Evolutionary conservation across 2,888 invertebrate species (phyloP), one percentile per base, ranked within the genome.

Genomic region (Pristionchus exspectatus): DNA sequence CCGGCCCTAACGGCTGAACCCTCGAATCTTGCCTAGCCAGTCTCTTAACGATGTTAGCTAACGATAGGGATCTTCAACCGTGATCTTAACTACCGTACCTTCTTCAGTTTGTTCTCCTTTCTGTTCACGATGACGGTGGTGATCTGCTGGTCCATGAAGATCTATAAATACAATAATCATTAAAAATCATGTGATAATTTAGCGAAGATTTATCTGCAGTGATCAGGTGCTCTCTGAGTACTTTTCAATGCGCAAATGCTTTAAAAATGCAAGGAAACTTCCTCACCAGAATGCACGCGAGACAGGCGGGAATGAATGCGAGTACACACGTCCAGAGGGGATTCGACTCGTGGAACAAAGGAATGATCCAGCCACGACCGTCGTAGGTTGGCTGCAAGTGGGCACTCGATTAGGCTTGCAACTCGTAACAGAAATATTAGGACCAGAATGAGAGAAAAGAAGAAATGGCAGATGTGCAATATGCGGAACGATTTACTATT

Each of bases 101-200:
- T 96, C 90, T 98, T 98, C 92, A 99, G 96, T 95, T 99, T 98
- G 95, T 99, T 98, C 96, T 99, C 99, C 95, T 98, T 98, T 77
- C 99, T 96, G 95, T 99, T 99, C 56, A 99, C 97, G 95, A 99
- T 99, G 56, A 99, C 99, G 84, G 98, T 98, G 5, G 99, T 98
- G 93, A 99, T 99, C 96, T 99, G 99, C 95, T 99, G 99, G 96
- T 99, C 99, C 98, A 99, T 99, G 95, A 99, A 99, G 95, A 99
- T 98, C 77, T 77, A 16, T 4, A 33, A 38, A 50, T 50, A 3
- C 12, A 66, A 66, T 66, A 12, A n/a, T 56, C 9, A 56, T 56
- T 56, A 56, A n/a, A n/a, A n/a, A n/a, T n/a, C n/a, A n/a, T n/a
- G n/a, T n/a, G n/a, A n/a, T n/a, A n/a, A n/a, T n/a, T n/a, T n/a